Base-by-base conservation (phyloP, 2,797 vertebrate genomes). In the Eutrigla gurnardus region DNA sequence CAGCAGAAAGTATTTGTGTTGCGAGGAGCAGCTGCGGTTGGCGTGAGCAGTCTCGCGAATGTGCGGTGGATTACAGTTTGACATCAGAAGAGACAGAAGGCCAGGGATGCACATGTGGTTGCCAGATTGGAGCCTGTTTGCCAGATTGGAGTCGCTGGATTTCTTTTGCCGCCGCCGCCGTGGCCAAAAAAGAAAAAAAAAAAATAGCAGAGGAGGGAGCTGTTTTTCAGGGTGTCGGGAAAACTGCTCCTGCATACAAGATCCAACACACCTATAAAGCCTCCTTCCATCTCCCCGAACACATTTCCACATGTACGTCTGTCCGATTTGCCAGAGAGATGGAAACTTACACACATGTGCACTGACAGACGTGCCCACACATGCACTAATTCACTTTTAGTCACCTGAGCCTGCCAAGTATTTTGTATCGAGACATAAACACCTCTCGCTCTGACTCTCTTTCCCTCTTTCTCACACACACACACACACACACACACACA, bases 391-490 rank as follows among this genome's bases (percentile, higher is more conserved):
- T 88, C 86, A 83, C 79, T 80, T 86, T 77, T 67, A 85, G 85
- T 85, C 87, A 87, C 81, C 69, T 77, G n/a, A 62, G 78, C 72
- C 69, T 82, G 88, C 84, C 86, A 89, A 91, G 83, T 73, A 82
- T 87, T 90, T 83, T 77, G 79, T 81, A 87, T 81, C 6, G 17
- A 84, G 85, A 88, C 87, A 89, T 88, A 90, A 90, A 91, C 87
- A 87, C 81, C 83, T 87, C 70, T 71, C 61, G 54, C 65, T 43
- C 68, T 32, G 18, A 42, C 32, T 67, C 53, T 66, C 25, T 25
- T 45, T 65, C 55, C 12, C 57, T 25, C 36, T 72, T 57, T 73
- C 70, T 65, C 77, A 53, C 64, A 70, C 70, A 43, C 6, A 46
- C 57, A 65, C 72, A 75, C 70, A 82, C 54, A 62, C 64, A 68